Evolutionary conservation across 1,140 invertebrate species (phyloP).

Genomic region (Arion vulgaris): DNA sequence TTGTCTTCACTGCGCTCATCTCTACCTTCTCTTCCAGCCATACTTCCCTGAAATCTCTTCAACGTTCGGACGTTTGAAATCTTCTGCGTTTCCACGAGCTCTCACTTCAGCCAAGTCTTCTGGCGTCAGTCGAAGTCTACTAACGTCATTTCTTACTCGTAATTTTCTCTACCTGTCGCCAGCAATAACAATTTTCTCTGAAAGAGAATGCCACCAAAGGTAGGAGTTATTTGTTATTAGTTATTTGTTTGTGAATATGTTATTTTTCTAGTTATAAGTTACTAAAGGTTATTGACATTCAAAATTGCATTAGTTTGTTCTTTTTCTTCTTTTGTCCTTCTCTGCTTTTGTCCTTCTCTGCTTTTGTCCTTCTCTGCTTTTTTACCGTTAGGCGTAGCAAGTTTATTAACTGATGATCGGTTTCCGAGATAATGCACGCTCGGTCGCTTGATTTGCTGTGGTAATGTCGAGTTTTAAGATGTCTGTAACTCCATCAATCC

Average conservation of each 20-base stretch:
- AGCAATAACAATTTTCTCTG: background rate
- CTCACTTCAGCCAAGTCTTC: background rate
- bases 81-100: background rate
- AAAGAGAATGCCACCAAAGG: background rate
- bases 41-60: background rate
- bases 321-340: too few species aligned
- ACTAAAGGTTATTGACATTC: background rate
- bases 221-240: background rate
- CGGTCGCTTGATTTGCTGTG: too few species aligned
- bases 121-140: background rate
- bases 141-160: too few species aligned
- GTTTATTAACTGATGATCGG: too few species aligned
- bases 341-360: too few species aligned
- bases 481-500: too few species aligned
- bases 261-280: background rate
- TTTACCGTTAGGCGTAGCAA: too few species aligned
- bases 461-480: too few species aligned
- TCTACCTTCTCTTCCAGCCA: background rate
- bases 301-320: too few species aligned
- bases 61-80: background rate
- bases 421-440: too few species aligned
- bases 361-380: too few species aligned
- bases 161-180: background rate
- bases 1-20: background rate
- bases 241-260: too few species aligned